Evolutionary conservation across 2,797 vertebrate genomes (phyloP), one percentile per base, ranked within the genome.

Genomic region (Manis pentadactyla): DNA sequence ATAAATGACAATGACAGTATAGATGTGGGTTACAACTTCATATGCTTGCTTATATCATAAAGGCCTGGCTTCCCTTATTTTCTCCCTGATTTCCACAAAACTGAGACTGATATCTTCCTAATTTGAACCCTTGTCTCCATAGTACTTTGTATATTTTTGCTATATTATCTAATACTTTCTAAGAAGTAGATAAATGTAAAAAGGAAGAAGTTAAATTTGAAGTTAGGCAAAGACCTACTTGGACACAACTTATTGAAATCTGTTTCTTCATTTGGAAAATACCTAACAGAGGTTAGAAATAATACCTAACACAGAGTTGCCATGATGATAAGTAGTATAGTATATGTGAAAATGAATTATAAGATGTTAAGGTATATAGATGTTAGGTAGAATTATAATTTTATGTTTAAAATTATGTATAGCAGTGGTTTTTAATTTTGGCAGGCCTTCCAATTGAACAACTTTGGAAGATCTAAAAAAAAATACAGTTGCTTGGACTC

Each of bases 181-280:
- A 27, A 57, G 27, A 51, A 96, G 84, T 42, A 88, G 64, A 71
- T 14, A 42, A 46, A n/a, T 71, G 3, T 82, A 71, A 61, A 92
- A 90, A 57, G 63, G 69, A 91, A 53, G 85, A 19, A 29, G 81
- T 71, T 87, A 51, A 59, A 71, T 73, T 75, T 96, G 53, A 92
- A 95, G 21, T 83, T 87, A 73, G n/a, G 6, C 74, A 61, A 37
- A 92, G n/a, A 84, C 34, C 59, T 95, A 31, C 71, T 95, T 75
- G 27, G 27, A 69, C 49, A 89, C 21, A 68, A 37, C 25, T 85
- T 93, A 84, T 7, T 90, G 95, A 75, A 64, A 55, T 95, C 25
- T 85, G 2, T 82, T 96, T 95, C 59, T 93, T 97, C 81, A 39
- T 92, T 95, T 96, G 37, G 42, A 92, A 96, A 95, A 90, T 18